Conservation (phyloP, 1,140 invertebrate genomes). For the Onthophagus taurus region DNA sequence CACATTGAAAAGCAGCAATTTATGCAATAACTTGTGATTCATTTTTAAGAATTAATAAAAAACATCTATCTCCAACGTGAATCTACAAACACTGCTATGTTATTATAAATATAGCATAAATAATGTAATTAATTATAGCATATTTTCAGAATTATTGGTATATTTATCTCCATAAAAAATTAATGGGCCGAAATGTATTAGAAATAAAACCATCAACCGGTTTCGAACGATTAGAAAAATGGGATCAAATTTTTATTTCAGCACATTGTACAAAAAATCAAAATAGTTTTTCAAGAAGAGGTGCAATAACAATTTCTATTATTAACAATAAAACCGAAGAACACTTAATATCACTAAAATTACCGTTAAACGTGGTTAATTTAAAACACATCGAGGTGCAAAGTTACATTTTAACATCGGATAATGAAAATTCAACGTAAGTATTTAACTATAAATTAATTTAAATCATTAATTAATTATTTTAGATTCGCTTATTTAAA, state of each 20-base stretch:
- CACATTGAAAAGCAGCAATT: too few relatives aligned
- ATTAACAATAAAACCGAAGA: constrained; percentile 24
- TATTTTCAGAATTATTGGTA: constrained; percentile 32
- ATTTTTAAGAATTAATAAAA: too few relatives aligned
- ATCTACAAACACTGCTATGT: too few relatives aligned
- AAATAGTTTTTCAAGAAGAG: constrained; percentile 27
- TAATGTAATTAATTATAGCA: too few relatives aligned
- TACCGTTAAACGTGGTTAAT: constrained; percentile 15
- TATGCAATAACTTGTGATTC: too few relatives aligned
- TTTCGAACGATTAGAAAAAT: constrained; percentile 5
- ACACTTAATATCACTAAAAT: constrained; percentile 18
- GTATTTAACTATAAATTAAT: constrained; percentile 1
- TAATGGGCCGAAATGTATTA: constrained; percentile 32
- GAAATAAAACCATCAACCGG: constrained; percentile 23
- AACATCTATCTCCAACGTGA: too few relatives aligned
- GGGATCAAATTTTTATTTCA: constrained; percentile 16
- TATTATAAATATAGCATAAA: too few relatives aligned
- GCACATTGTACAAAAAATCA: constrained; percentile 31
- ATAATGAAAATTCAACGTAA: constrained; percentile 25
- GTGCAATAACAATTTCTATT: constrained; percentile 29
- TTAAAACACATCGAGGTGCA: constrained; percentile 30
- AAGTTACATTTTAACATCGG: constrained; percentile 27
- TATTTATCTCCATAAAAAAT: constrained; percentile 28
- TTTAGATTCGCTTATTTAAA: constrained; percentile 30
- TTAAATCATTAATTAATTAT: constrained; percentile 13